Percentiles rank a stretch among this genome's conserved stretches.
Evolutionary conservation across 2,113 vertebrate species (phyloP).

Genomic region (Tetrao urogallus): DNA sequence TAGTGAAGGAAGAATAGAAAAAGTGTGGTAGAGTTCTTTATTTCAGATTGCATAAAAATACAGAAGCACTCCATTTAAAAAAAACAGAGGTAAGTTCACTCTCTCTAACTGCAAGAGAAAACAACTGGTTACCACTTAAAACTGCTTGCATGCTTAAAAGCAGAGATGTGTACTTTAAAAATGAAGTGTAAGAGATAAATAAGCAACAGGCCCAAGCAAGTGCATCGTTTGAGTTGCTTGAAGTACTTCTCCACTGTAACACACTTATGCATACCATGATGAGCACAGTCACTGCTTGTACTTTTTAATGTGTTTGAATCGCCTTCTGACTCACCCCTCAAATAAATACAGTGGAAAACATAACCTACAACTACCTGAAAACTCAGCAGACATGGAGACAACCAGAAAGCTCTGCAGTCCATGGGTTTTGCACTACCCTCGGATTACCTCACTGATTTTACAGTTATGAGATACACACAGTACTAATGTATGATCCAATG

Average conservation of each 20-base stretch:
- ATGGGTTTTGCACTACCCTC: rapidly evolving
- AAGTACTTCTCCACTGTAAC: neutral
- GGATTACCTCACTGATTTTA: neutral
- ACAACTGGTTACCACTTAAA: neutral
- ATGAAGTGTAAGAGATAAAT: neutral
- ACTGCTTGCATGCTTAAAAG: neutral
- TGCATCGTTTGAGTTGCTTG: neutral
- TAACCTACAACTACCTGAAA: neutral
- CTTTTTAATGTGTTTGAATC: too few species aligned
- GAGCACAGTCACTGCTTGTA: neutral
- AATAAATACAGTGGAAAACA: neutral
- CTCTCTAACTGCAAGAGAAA: neutral
- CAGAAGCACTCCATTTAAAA: neutral
- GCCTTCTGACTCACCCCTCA: neutral
- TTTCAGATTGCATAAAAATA: conserved; percentile 21
- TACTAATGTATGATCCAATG: neutral
- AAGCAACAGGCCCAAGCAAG: neutral
- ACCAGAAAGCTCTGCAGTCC: neutral
- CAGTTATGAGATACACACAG: neutral
- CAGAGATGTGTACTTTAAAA: neutral
- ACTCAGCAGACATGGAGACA: neutral
- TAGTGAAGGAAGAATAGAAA: neutral
- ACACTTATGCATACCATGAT: neutral
- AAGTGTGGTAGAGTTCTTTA: neutral
- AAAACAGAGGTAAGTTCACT: neutral